Evolutionary conservation across 2,888 invertebrate species (phyloP).

Genomic region (Drosophila planitibia): DNA sequence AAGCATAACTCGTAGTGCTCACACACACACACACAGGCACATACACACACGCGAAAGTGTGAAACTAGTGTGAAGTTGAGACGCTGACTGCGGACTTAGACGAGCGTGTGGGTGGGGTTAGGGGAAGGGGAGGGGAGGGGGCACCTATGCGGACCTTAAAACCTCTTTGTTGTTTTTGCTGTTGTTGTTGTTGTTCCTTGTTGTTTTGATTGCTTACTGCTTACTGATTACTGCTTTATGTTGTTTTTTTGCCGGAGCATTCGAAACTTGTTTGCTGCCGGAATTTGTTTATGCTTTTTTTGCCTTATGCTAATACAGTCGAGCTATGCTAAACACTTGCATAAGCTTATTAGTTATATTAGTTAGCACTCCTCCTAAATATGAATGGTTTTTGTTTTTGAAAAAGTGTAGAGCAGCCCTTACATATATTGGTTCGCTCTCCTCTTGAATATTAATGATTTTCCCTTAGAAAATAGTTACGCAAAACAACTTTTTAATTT

Average conservation of each 20-base stretch:
- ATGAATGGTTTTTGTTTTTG: background rate
- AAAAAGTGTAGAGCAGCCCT: background rate
- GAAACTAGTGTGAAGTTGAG: conserved; percentile 59
- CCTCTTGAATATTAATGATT: background rate
- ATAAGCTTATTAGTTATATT: conserved; percentile 1
- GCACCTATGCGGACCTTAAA: conserved; percentile 6
- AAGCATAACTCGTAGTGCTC: conserved; percentile 47
- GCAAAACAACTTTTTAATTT: background rate
- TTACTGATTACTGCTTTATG: conserved; percentile 3
- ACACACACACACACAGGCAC: conserved; percentile 12
- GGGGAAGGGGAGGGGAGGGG: background rate
- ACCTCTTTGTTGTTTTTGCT: conserved; percentile 16
- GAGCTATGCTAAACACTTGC: background rate
- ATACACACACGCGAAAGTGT: conserved; percentile 57
- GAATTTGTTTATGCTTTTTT: conserved; percentile 47
- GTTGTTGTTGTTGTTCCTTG: conserved; percentile 14
- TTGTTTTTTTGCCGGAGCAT: conserved; percentile 30
- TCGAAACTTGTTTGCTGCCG: conserved; percentile 56
- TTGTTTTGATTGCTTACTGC: conserved; percentile 5
- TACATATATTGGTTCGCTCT: background rate
- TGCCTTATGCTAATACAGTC: conserved; percentile 11
- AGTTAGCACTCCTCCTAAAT: background rate
- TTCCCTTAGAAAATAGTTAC: background rate
- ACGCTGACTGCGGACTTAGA: conserved; percentile 10
- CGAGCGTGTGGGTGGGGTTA: background rate